A percentile compares a stretch with the other conserved stretches of the same genome.
Conservation (phyloP, 2,113 vertebrate genomes). For the Irena cyanogastra region DNA sequence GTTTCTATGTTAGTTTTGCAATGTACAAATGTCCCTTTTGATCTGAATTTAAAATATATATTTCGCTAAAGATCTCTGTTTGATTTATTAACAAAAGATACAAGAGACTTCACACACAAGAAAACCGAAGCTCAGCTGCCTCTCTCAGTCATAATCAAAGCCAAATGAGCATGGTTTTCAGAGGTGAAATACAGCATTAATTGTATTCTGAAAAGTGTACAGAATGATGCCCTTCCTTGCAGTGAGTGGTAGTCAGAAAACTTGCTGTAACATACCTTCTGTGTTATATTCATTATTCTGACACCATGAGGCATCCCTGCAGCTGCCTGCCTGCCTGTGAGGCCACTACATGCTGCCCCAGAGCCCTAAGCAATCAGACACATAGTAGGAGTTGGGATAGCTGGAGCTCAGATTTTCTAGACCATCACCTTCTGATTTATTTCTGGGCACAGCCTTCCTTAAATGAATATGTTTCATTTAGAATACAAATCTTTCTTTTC, state of each 20-base stretch:
- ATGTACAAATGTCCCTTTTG: neutral
- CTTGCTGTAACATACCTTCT: neutral
- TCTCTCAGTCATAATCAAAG: neutral
- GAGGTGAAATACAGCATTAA: neutral
- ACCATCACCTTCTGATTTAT: neutral
- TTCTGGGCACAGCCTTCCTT: neutral
- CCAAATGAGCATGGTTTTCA: neutral
- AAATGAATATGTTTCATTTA: neutral
- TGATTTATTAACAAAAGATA: neutral
- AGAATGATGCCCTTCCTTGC: neutral
- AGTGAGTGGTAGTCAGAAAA: neutral
- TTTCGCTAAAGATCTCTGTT: neutral
- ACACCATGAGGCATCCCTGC: neutral
- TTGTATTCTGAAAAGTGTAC: neutral
- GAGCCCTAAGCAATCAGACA: neutral
- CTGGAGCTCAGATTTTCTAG: neutral
- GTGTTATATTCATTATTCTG: neutral
- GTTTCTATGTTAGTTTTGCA: neutral
- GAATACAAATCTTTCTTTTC: neutral
- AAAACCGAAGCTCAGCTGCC: neutral
- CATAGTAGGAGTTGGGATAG: neutral
- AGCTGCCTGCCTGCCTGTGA: neutral
- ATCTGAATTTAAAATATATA: neutral
- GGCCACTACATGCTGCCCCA: accelerated
- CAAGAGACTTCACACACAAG: neutral